Evolutionary conservation across 1,140 invertebrate genomes (phyloP), one percentile per base, ranked within the genome.

Genomic region (Odontomachus brunneus): DNA sequence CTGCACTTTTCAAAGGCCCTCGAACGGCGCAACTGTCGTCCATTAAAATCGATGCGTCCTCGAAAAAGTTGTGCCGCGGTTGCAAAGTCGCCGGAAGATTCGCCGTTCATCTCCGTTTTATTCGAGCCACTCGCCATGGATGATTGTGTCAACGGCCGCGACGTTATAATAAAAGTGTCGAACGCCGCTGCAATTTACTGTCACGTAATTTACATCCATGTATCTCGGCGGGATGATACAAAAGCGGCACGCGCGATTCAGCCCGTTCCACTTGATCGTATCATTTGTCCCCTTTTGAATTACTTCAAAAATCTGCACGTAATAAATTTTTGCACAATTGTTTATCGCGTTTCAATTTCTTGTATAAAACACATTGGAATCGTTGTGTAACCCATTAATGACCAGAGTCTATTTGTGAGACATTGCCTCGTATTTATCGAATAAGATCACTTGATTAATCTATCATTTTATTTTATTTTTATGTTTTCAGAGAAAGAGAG

Each of bases 1-100:
- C 65, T 65, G 73, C 73, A 65, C 48, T 53, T 76, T 76, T 38
- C 74, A 76, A 76, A 62, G 67, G 48, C 49, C 24, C 15, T 17
- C 29, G 48, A 76, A 76, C 22, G 62, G 44, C 22, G 26, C 60
- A 33, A 76, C 73, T 51, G 65, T 76, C 74, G 62, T 67, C 74
- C 66, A 14, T 11, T 33, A 66, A 67, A 76, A 76, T 76, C 62
- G 74, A 67, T 67, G 9, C 66, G 74, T 19, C 15, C 19, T 55
- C 26, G 22, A 55, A 67, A 76, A 76, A 76, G 74, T 76, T 55
- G 62, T 38, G 29, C 67, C 74, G 26, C 26, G 33, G 73, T 29
- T 51, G 62, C 62, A n/a, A 66, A 5, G 29, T 53, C 74, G 26
- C 53, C 48, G 62, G 38, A 53, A 66, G 49, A 76, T 53, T 66